phyloP scores from a whole-genome alignment of 2,113 vertebrate genomes.

The Eolophus roseicapilla region DNA sequence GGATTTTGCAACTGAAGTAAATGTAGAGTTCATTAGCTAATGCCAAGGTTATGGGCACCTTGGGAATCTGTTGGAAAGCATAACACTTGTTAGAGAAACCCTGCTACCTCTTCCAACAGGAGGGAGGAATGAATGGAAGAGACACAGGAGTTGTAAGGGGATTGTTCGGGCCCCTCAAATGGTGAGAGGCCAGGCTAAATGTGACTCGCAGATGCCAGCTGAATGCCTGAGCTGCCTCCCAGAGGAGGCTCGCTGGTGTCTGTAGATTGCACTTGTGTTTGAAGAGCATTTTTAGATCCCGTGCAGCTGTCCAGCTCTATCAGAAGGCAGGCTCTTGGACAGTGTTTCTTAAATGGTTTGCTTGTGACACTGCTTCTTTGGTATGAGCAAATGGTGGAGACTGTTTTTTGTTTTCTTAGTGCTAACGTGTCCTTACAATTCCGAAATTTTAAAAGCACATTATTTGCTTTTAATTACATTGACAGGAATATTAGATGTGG shows the following conservation, averaged over 20 bases:
- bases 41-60: neutral
- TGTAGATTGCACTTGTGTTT: neutral
- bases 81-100: neutral
- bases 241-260: neutral
- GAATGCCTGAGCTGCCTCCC: slow-evolving; percentile 28
- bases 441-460: neutral
- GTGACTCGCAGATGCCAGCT: neutral
- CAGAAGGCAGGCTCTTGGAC: neutral
- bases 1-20: neutral
- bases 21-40: neutral
- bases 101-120: neutral
- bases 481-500: neutral
- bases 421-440: neutral
- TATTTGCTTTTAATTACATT: neutral
- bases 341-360: neutral
- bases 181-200: neutral
- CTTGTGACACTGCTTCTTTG: neutral
- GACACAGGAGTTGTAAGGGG: neutral
- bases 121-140: neutral
- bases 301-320: slow-evolving; percentile 36
- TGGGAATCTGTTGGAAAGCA: neutral
- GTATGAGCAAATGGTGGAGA: neutral
- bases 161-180: neutral
- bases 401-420: neutral
- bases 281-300: slow-evolving; percentile 20